These are phyloP conservation scores for Aspidiotus destructor DNA, from an alignment of 2,888 invertebrate species.

Conservation along the genomic window DNA sequence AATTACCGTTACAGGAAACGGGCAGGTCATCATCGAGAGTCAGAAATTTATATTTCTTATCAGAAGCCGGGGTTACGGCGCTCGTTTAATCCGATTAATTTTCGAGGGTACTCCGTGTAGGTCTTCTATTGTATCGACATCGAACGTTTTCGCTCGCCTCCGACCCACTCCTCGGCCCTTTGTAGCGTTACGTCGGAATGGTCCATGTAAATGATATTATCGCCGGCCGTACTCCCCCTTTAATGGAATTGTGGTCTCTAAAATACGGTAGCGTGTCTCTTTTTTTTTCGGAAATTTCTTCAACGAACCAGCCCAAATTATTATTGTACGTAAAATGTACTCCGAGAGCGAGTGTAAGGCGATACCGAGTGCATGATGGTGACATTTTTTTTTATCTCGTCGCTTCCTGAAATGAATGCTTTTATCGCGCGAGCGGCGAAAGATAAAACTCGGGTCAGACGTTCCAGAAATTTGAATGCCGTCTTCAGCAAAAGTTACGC, in stretches of 20 bases:
- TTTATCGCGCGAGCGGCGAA: no score
- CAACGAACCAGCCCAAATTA: no score
- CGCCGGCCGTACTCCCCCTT: neutral
- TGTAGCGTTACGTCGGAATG: neutral
- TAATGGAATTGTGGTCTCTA: neutral
- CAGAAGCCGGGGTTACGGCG: neutral
- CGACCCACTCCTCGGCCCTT: neutral
- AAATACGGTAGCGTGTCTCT: neutral
- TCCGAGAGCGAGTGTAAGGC: no score
- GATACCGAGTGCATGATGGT: no score
- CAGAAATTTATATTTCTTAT: constrained; percentile 1
- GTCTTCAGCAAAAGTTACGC: no score
- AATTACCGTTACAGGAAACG: constrained; percentile 4
- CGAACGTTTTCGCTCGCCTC: constrained; percentile 1
- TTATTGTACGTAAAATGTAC: no score
- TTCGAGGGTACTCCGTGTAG: neutral
- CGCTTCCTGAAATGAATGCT: no score
- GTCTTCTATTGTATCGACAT: constrained; percentile 1
- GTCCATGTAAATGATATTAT: constrained; percentile 4
- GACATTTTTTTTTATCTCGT: no score
- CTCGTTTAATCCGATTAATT: constrained; percentile 4
- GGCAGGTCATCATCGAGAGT: constrained; percentile 4
- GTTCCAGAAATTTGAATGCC: no score
- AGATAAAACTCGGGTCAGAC: no score
- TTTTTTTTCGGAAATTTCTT: neutral